Evolutionary conservation across 1,140 invertebrate species (phyloP).

Genomic region (Notospermus geniculatus): DNA sequence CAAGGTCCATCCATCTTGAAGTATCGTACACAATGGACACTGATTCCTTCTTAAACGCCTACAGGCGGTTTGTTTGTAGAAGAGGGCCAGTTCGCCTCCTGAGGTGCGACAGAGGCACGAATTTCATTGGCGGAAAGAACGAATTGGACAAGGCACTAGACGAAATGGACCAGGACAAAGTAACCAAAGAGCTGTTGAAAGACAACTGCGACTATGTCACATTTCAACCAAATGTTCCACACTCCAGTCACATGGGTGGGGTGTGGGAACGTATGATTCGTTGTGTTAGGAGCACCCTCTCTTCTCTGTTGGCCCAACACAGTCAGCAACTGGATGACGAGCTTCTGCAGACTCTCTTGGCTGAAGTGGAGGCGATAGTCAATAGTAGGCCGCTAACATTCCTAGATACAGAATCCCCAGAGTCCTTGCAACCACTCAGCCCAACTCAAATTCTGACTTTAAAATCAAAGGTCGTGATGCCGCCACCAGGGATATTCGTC

Average conservation of each 20-base stretch:
- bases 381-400: slow-evolving; percentile 13
- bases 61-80: slow-evolving; percentile 25
- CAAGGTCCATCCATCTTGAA: slow-evolving; percentile 20
- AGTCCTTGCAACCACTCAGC: slow-evolving; percentile 12
- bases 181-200: slow-evolving; percentile 9
- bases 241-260: slow-evolving; percentile 14
- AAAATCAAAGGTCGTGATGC: slow-evolving; percentile 21
- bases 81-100: slow-evolving; percentile 38
- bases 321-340: slow-evolving; percentile 12
- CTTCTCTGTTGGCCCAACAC: slow-evolving; percentile 9
- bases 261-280: slow-evolving; percentile 26
- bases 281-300: slow-evolving; percentile 7
- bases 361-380: slow-evolving; percentile 14
- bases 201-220: slow-evolving; percentile 19
- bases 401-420: slow-evolving; percentile 12
- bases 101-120: slow-evolving; percentile 50
- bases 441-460: slow-evolving; percentile 23
- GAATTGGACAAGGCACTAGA: slow-evolving; percentile 11
- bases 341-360: slow-evolving; percentile 14
- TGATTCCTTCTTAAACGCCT: slow-evolving; percentile 12
- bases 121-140: slow-evolving; percentile 42
- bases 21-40: slow-evolving; percentile 7
- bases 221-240: slow-evolving; percentile 9
- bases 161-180: slow-evolving; percentile 10
- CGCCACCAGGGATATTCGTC: slow-evolving; percentile 15